Base-by-base conservation (phyloP, 2,888 invertebrate species). In the Empis livida region DNA sequence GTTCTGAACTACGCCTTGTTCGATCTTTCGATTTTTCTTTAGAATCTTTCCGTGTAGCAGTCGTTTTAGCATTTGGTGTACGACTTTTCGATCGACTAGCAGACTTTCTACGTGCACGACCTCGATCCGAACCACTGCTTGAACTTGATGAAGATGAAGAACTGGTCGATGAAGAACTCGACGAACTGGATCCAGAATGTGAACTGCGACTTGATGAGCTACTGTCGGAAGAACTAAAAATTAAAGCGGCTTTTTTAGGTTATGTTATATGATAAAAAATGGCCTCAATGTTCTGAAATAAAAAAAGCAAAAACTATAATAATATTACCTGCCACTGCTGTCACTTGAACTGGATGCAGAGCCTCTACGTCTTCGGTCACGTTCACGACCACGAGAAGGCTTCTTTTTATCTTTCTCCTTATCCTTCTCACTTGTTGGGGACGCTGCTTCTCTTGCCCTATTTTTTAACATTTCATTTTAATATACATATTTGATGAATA, bases 341-440 rank as follows among this genome's bases (percentile, higher is more conserved):
- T 84, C 85, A 63, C 86, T 86, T 59, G 85, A 85, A 51, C 86
- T 85, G 1, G 85, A 84, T 37, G 82, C 85, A 17, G 84, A 84
- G 17, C 68, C 68, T 2, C 67, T 60, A 49, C 77, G 79, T 50
- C 66, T 62, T 31, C 66, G 62, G 45, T 65, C 65, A 10, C 66
- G 60, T 48, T 65, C 65, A 45, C 67, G 57, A 4, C 65, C 59
- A 5, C 59, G 57, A 41, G 35, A 42, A 15, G 14, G n/a, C 14
- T 15, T 31, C 32, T 32, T 17, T 3, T 30, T 31, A 27, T 77
- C 53, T 79, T 78, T 63, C 80, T 82, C 63, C 83, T 83, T 63
- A 81, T 82, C 63, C 83, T 83, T 57, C 74, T 76, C 59, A 79
- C 74, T 45, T 74, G 75, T 55, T 74, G 39, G 39, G 11, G 39